Evolutionary conservation across 1,140 invertebrate genomes (phyloP).

Genomic region (Hormaphis cornu): DNA sequence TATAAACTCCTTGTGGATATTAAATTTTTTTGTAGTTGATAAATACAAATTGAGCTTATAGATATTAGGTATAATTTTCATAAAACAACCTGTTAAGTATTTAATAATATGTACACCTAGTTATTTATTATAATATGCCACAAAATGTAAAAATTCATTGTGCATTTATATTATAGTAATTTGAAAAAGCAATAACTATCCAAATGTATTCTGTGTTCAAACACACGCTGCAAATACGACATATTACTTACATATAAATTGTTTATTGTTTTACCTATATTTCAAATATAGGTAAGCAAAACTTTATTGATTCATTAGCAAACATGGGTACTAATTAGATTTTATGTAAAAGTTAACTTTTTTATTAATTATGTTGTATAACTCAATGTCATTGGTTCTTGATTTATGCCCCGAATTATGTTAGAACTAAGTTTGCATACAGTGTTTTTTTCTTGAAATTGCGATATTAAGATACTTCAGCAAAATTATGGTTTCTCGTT

Average conservation of each 20-base stretch:
- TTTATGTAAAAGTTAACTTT: too few species aligned
- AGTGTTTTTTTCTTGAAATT: too few species aligned
- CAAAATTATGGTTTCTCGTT: too few species aligned
- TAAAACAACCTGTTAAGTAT: not conserved
- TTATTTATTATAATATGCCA: not conserved
- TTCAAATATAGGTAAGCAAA: too few species aligned
- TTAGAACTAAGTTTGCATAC: too few species aligned
- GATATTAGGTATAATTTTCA: conserved; percentile 15
- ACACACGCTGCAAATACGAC: not conserved
- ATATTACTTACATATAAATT: not conserved
- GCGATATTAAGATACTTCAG: too few species aligned
- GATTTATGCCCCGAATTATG: too few species aligned
- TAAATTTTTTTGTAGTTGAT: not conserved
- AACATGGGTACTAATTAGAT: too few species aligned
- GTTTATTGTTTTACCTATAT: not conserved
- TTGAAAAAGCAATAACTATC: conserved; percentile 18
- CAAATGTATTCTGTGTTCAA: not conserved
- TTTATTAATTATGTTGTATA: too few species aligned
- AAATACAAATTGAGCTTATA: conserved; percentile 28
- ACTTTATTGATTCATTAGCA: too few species aligned
- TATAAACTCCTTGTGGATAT: not conserved
- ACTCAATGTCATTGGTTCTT: too few species aligned
- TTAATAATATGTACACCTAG: not conserved
- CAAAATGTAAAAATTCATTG: not conserved
- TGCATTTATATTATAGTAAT: not conserved